A percentile compares a stretch with the other conserved stretches of the same genome.
Conservation (phyloP, 2,888 invertebrate species). For the Amblyjoppa fuscipennis region DNA sequence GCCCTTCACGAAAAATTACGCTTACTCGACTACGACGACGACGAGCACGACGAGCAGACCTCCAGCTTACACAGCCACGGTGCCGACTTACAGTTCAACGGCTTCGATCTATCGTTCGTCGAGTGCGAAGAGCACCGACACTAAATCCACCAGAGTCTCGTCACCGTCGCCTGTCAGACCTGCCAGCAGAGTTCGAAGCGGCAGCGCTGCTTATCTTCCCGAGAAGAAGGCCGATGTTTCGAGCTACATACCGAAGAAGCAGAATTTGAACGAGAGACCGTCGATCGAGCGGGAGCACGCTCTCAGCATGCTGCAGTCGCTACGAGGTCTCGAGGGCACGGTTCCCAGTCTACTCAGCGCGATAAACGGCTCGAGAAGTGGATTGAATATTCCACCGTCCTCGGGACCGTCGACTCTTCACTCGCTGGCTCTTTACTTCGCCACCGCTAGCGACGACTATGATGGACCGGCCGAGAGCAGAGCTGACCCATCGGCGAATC, state of each 20-base stretch:
- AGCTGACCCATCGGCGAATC: slow-evolving; percentile 72
- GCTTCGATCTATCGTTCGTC: slow-evolving; percentile 59
- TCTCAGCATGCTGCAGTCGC: slow-evolving; percentile 89
- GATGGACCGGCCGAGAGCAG: slow-evolving; percentile 81
- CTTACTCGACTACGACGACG: slow-evolving; percentile 71
- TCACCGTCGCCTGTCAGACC: slow-evolving; percentile 47
- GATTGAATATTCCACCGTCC: slow-evolving; percentile 90
- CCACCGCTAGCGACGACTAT: slow-evolving; percentile 88
- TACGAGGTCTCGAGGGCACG: slow-evolving; percentile 88
- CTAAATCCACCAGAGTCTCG: slow-evolving; percentile 38
- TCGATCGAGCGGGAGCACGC: slow-evolving; percentile 88
- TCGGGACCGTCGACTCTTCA: slow-evolving; percentile 92
- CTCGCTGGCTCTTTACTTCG: slow-evolving; percentile 93
- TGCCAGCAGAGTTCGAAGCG: slow-evolving; percentile 68
- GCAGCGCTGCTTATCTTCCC: slow-evolving; percentile 76
- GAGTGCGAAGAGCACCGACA: slow-evolving; percentile 65
- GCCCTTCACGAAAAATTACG: slow-evolving; percentile 83
- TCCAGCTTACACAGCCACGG: slow-evolving; percentile 78
- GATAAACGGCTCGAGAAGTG: slow-evolving; percentile 86
- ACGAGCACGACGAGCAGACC: slow-evolving; percentile 75
- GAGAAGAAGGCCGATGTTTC: slow-evolving; percentile 73
- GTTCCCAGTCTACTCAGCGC: slow-evolving; percentile 78
- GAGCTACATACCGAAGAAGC: slow-evolving; percentile 69
- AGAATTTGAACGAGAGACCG: slow-evolving; percentile 75
- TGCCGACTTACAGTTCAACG: slow-evolving; percentile 77